Base-by-base conservation (phyloP, 2,888 invertebrate genomes). In the Galerucella nymphaeae region DNA sequence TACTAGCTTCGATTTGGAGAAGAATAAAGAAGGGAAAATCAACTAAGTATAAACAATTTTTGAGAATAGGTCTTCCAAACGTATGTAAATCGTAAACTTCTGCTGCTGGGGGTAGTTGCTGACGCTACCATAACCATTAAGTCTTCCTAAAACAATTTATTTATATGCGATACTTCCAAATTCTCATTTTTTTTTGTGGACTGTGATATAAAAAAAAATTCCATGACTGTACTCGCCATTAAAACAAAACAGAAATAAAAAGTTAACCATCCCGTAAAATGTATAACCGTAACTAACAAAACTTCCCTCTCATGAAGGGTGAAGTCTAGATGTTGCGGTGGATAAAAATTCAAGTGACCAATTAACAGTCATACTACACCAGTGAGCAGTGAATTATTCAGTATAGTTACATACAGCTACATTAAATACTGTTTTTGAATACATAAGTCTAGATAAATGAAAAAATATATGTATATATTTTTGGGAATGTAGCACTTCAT, bases 281-380 rank as follows among this genome's bases (percentile, higher is more conserved):
- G 18, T 18, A 18, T 18, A 18, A 18, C 18, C 53, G 10, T 53
- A 53, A 16, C 50, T 50, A 50, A 50, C n/a, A 9, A 10, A 53
- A 18, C 11, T 18, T 1, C 53, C 53, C 53, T 14, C 45, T 13
- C 45, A 16, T 14, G 45, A 63, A 48, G 20, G 63, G 45, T 48
- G 23, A 16, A 14, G 42, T 20, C 42, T 42, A 41, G 62, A 62
- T 62, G 1, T 63, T 48, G n/a, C 38, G 38, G 8, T 59, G 42
- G 79, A 79, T 79, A 78, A 77, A 65, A 45, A 45, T 59, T 30
- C 72, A 73, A 76, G 75, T 76, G 75, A 76, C 76, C 76, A 79
- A 79, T 77, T 79, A 77, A 79, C 71, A 69, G 75, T 66, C 69
- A 66, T 70, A 69, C 71, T 72, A 71, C 67, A 71, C 70, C 61